These are phyloP conservation scores for Dryadula phaetusa DNA, from an alignment of 2,888 invertebrate genomes.

Conservation along the genomic window DNA sequence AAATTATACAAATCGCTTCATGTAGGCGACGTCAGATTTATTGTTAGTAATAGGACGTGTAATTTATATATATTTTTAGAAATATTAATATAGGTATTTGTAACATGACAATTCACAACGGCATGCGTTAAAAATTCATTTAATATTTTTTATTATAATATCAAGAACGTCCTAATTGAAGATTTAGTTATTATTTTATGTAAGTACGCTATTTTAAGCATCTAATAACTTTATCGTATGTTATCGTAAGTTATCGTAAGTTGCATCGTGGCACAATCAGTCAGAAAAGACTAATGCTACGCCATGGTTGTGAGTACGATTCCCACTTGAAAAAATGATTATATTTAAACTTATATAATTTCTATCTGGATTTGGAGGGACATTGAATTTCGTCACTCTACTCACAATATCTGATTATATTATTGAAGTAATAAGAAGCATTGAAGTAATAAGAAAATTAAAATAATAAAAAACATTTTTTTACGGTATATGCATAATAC, in stretches of 20 bases:
- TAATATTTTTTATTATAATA: no score
- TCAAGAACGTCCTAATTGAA: neutral
- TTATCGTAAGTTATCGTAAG: no score
- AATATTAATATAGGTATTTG: neutral
- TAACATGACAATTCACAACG: neutral
- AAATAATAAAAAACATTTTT: no score
- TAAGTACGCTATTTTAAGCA: neutral
- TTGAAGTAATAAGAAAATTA: no score
- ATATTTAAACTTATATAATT: no score
- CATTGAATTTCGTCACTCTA: conserved; percentile 16
- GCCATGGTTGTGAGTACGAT: neutral
- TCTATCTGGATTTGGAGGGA: neutral
- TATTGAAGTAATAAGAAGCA: no score
- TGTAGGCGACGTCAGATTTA: conserved; percentile 53
- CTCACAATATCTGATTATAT: no score
- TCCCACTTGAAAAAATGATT: neutral
- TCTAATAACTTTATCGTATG: neutral
- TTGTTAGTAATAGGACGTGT: conserved; percentile 61
- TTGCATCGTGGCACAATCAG: no score
- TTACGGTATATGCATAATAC: no score
- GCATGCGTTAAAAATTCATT: no score
- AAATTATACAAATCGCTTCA: conserved; percentile 74
- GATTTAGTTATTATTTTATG: neutral
- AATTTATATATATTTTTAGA: conserved; percentile 52
- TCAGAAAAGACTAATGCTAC: no score